Conservation (phyloP, 2,113 vertebrate genomes). For the Lichenostomus cassidix region DNA sequence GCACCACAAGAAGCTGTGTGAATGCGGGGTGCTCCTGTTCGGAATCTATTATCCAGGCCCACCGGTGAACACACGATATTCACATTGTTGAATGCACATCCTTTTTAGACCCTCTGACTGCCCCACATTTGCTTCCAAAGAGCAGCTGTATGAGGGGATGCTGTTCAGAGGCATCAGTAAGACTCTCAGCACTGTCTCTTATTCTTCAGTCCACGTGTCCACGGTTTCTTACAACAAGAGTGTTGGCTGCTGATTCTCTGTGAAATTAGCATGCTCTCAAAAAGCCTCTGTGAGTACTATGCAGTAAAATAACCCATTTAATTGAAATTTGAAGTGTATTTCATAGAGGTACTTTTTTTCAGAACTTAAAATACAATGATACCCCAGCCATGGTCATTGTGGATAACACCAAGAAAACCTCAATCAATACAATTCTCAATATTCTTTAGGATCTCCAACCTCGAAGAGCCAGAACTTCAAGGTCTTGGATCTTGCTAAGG, state of each 20-base stretch:
- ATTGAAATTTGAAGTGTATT: neutral
- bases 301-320: neutral
- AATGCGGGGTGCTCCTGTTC: neutral
- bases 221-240: neutral
- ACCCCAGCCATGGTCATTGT: neutral
- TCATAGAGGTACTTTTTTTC: neutral
- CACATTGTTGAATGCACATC: neutral
- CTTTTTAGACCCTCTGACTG: neutral
- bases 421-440: neutral
- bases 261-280: neutral
- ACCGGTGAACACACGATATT: accelerated
- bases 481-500: neutral
- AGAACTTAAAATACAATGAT: neutral
- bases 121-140: neutral
- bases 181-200: neutral
- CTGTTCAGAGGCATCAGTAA: neutral
- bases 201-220: neutral
- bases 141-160: neutral
- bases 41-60: neutral
- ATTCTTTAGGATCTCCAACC: neutral
- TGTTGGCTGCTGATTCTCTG: neutral
- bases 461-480: neutral
- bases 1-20: neutral
- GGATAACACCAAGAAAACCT: neutral
- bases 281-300: neutral